phyloP scores from a whole-genome alignment of 2,113 vertebrate genomes.

The Plectropomus leopardus region DNA sequence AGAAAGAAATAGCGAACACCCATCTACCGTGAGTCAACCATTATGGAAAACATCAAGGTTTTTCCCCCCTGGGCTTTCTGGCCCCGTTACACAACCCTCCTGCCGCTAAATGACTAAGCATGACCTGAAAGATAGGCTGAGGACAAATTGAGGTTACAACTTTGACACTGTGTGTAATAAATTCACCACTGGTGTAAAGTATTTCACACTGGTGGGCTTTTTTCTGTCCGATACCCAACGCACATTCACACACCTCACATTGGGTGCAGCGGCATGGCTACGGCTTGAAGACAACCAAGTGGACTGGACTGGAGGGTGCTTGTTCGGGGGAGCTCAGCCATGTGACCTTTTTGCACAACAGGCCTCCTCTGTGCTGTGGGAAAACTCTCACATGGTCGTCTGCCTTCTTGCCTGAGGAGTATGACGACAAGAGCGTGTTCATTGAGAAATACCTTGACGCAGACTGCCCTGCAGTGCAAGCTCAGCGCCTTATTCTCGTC shows the following conservation, averaged over 20 bases:
- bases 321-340: constrained; percentile 53
- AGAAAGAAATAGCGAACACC: constrained; percentile 40
- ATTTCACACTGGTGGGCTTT: constrained; percentile 43
- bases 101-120: constrained; percentile 39
- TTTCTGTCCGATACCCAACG: background rate
- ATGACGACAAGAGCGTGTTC: constrained; percentile 43
- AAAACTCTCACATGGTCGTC: constrained; percentile 67
- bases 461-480: constrained; percentile 37
- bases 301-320: constrained; percentile 30
- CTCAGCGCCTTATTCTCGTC: constrained; percentile 62
- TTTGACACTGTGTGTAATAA: constrained; percentile 44
- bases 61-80: constrained; percentile 15
- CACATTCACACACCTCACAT: constrained; percentile 1
- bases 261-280: background rate
- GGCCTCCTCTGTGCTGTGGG: constrained; percentile 67
- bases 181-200: constrained; percentile 39
- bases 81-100: constrained; percentile 57
- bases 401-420: constrained; percentile 22
- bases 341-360: constrained; percentile 65
- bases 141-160: constrained; percentile 56
- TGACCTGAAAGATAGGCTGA: constrained; percentile 53
- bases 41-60: constrained; percentile 61
- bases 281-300: constrained; percentile 28
- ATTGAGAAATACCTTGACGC: constrained; percentile 71
- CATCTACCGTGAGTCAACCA: constrained; percentile 65